Evolutionary conservation across 2,113 vertebrate species (phyloP).

Genomic region (Ophthalmotilapia sp.): DNA sequence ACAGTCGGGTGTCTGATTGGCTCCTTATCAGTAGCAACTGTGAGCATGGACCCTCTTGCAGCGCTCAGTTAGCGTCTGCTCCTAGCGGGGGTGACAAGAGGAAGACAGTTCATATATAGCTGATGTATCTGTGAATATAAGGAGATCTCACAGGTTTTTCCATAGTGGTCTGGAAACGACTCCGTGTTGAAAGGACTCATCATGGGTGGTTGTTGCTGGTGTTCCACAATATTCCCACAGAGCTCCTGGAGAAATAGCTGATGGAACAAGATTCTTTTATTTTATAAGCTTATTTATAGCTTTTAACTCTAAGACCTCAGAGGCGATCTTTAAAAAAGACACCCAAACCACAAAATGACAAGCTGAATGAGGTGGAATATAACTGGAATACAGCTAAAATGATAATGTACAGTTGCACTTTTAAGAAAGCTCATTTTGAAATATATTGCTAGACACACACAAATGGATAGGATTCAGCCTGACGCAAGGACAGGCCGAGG

Average conservation of each 20-base stretch:
- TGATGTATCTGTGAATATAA: background rate
- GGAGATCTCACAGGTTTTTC: background rate
- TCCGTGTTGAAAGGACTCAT: background rate
- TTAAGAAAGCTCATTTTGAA: background rate
- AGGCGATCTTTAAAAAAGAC: background rate
- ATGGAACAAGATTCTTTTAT: accelerated
- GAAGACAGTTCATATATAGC: background rate
- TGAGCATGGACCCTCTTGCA: background rate
- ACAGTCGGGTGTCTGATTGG: background rate
- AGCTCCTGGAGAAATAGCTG: background rate
- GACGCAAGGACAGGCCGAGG: background rate
- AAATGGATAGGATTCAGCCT: background rate
- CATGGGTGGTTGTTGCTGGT: background rate
- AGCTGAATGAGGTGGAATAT: background rate
- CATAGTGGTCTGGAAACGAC: background rate
- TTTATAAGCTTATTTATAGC: background rate
- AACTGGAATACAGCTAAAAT: background rate
- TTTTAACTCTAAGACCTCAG: background rate
- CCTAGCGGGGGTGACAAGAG: background rate
- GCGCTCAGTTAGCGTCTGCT: accelerated
- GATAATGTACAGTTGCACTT: accelerated
- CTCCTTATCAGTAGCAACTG: background rate
- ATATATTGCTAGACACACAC: background rate
- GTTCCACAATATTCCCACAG: background rate
- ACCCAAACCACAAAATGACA: background rate